Evolutionary conservation across 2,113 vertebrate species (phyloP).

Genomic region (Entomyzon cyanotis): DNA sequence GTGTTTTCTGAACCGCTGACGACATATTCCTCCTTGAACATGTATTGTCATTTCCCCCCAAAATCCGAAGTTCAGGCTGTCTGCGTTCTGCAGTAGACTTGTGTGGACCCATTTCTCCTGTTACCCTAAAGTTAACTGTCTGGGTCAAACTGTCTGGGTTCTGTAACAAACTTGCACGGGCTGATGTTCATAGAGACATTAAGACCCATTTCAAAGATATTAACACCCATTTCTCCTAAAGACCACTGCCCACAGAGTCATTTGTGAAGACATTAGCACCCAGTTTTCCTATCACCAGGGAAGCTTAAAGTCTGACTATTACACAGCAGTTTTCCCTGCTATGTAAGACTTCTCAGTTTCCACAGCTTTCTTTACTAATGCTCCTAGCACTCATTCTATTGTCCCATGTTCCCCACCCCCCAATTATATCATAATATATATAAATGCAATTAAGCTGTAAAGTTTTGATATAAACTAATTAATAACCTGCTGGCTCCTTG

Average conservation of each 20-base stretch:
- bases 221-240: neutral
- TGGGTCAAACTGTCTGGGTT: neutral
- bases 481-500: slow-evolving; percentile 15
- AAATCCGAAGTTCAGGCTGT: neutral
- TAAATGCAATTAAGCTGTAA: neutral
- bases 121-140: neutral
- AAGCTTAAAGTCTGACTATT: neutral
- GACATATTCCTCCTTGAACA: neutral
- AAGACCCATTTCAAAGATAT: neutral
- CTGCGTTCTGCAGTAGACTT: neutral
- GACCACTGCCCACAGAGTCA: rapidly evolving
- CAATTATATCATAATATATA: neutral
- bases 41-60: rapidly evolving
- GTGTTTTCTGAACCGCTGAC: neutral
- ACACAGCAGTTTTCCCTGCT: neutral
- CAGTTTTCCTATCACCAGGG: neutral
- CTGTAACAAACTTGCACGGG: neutral
- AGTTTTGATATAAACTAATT: slow-evolving; percentile 21
- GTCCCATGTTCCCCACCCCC: neutral
- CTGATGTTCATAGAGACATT: neutral
- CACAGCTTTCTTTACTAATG: neutral
- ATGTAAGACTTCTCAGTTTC: neutral
- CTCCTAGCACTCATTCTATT: neutral
- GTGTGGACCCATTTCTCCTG: neutral
- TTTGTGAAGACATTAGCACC: neutral